phyloP scores from a whole-genome alignment of 1,140 invertebrate genomes.

The Lineus longissimus region DNA sequence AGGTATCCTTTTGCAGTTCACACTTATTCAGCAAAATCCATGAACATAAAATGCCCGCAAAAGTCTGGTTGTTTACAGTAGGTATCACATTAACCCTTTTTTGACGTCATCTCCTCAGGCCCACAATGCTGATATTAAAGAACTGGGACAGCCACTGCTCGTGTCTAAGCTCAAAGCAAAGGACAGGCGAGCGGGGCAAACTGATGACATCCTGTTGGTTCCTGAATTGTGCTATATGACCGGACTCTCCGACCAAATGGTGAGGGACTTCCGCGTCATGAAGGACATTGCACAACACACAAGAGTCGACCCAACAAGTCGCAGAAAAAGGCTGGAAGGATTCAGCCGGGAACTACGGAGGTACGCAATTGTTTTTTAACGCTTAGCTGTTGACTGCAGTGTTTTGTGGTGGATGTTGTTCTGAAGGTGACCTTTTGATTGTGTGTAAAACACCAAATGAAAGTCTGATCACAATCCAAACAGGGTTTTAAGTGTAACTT shows the following conservation, averaged over 20 bases:
- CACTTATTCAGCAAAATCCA: background rate
- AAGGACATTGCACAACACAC: constrained; percentile 61
- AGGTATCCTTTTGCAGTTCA: too few relatives aligned
- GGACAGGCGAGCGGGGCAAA: constrained; percentile 11
- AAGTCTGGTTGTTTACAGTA: background rate
- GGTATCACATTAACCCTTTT: background rate
- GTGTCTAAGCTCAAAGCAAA: constrained; percentile 34
- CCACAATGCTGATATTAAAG: constrained; percentile 68
- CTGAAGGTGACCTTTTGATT: too few relatives aligned
- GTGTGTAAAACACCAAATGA: too few relatives aligned
- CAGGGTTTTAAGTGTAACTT: too few relatives aligned
- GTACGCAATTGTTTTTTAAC: too few relatives aligned
- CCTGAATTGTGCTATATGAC: constrained; percentile 49
- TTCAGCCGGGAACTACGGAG: background rate
- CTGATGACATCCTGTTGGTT: constrained; percentile 43
- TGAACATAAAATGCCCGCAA: too few relatives aligned
- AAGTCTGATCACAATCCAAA: too few relatives aligned
- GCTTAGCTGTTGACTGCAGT: too few relatives aligned
- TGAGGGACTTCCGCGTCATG: constrained; percentile 47
- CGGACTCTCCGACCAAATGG: constrained; percentile 47
- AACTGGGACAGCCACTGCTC: constrained; percentile 72
- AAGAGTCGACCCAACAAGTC: constrained; percentile 63
- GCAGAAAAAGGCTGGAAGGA: too few relatives aligned
- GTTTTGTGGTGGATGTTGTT: too few relatives aligned
- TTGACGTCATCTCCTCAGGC: constrained; percentile 27